Evolutionary conservation across 2,797 vertebrate genomes (phyloP), one percentile per base, ranked within the genome.

Genomic region (Mormyrus proboscirostris): DNA sequence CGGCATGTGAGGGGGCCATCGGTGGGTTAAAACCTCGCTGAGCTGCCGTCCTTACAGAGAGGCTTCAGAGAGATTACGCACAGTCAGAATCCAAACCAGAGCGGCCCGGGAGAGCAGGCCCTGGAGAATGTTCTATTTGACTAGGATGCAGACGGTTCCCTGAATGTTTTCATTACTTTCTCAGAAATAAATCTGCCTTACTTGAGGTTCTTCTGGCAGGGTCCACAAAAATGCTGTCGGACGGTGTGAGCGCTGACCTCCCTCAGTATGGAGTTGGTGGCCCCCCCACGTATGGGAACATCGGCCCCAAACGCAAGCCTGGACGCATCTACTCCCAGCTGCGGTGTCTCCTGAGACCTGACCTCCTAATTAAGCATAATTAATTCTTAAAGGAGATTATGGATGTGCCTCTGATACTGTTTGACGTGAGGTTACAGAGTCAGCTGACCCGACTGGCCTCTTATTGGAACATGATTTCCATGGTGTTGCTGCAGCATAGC

Each of bases 151-250:
- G 51, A 89, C 47, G 5, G 53, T 50, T 57, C 51, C 38, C 44
- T 14, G 50, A 83, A 57, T 76, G 73, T 89, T 89, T 89, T 79
- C 88, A 83, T 89, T 89, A 57, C n/a, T 59, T 83, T 69, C 59
- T 89, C 88, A 86, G 51, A 82, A 83, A 83, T 47, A 84, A 89
- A 89, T 89, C 50, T 29, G 49, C 73, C 50, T 59, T 25, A 3
- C 50, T 83, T 25, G 7, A 59, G 33, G 38, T 55, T 59, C 88
- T 33, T 83, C 79, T 84, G 76, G 76, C 50, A 84, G 16, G 76
- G 19, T 33, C 29, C 19, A 41, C 50, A 69, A 65, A 88, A 73
- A 65, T 59, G 29, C 14, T 53, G 49, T 55, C 16, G 7, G 86
- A 53, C 16, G 14, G 41, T 29, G 4, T 38, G 10, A 44, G 7